phyloP scores from a whole-genome alignment of 2,113 vertebrate species.

The Pomatostomus ruficeps region DNA sequence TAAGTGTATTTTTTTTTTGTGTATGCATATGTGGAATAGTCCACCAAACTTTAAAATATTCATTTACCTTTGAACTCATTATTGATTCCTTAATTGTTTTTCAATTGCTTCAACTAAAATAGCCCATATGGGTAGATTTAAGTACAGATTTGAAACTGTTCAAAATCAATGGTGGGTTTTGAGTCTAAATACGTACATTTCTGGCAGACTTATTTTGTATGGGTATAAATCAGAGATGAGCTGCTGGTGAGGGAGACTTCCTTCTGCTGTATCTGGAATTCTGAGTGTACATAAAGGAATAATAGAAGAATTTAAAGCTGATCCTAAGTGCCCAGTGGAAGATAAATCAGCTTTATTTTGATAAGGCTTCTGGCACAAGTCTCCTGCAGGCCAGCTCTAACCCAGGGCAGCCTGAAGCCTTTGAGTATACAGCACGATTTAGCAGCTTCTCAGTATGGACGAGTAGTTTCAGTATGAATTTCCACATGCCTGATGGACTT shows the following conservation, averaged over 20 bases:
- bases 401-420: background rate
- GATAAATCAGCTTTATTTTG: background rate
- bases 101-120: background rate
- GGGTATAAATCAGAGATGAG: background rate
- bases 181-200: background rate
- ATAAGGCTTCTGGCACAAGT: background rate
- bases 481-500: background rate
- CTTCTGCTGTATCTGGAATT: background rate
- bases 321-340: background rate
- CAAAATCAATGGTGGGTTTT: background rate
- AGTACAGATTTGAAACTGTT: background rate
- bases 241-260: background rate
- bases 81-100: background rate
- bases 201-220: background rate
- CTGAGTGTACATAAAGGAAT: background rate
- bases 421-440: background rate
- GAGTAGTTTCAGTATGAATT: background rate
- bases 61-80: background rate
- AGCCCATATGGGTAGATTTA: background rate
- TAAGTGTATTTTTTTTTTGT: background rate
- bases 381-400: background rate
- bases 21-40: background rate
- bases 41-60: background rate
- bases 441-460: background rate
- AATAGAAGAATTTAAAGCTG: background rate